These are phyloP conservation scores for Meloidogyne hapla DNA, from an alignment of 1,140 invertebrate genomes.

Conservation along the genomic window DNA sequence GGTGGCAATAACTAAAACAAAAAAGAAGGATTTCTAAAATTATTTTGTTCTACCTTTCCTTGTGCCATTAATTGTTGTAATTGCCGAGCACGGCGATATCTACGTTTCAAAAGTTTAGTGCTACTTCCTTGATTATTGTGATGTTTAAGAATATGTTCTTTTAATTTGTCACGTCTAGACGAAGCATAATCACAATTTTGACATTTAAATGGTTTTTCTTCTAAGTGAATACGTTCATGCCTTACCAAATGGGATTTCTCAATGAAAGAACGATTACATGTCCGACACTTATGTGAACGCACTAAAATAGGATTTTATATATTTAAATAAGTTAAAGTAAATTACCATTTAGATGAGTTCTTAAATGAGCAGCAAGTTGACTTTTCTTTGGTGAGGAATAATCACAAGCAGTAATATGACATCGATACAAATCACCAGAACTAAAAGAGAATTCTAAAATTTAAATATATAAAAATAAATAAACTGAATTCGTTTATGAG, in stretches of 20 bases:
- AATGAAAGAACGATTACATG: conserved; percentile 72
- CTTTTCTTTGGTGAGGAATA: conserved; percentile 73
- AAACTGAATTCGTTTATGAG: conserved; percentile 71
- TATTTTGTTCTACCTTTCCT: conserved; percentile 35
- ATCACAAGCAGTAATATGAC: conserved; percentile 71
- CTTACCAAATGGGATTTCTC: conserved; percentile 72
- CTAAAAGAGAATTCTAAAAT: conserved; percentile 1
- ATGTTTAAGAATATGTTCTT: conserved; percentile 72
- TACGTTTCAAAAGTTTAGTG: conserved; percentile 18
- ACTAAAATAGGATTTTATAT: not conserved
- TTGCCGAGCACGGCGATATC: conserved; percentile 44
- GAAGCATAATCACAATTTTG: conserved; percentile 72
- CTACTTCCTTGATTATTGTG: conserved; percentile 64
- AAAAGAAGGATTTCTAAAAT: not conserved
- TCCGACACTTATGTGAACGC: conserved; percentile 66
- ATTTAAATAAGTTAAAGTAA: conserved; percentile 64
- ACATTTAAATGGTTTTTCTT: conserved; percentile 66
- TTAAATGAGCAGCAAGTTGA: conserved; percentile 72
- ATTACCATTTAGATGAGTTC: conserved; percentile 71
- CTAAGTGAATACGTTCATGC: conserved; percentile 72
- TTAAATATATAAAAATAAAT: not conserved
- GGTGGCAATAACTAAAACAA: conserved; percentile 11
- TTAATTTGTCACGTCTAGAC: conserved; percentile 72
- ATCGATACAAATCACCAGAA: conserved; percentile 70
- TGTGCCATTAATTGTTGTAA: conserved; percentile 47